Conservation (phyloP, 2,888 invertebrate genomes). For the Cerastis leucographa region DNA sequence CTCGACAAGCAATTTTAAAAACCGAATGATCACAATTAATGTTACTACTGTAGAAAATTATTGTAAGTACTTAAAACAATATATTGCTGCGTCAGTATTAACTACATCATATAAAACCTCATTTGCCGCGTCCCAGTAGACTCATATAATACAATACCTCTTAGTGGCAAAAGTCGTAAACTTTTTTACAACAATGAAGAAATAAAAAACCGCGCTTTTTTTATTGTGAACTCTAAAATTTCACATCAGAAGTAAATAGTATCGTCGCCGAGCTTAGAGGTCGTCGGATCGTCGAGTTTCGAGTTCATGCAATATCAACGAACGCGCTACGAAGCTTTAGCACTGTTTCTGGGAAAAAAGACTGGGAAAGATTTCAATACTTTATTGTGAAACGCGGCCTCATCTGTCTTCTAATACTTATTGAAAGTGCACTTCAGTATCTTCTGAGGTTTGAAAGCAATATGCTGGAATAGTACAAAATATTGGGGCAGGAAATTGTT, state of each 20-base stretch:
- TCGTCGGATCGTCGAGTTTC: slow-evolving; percentile 55
- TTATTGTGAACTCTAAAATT: slow-evolving; percentile 61
- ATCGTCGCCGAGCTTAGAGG: slow-evolving; percentile 38
- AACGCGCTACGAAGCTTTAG: slow-evolving; percentile 32
- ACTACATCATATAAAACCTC: slow-evolving; percentile 57
- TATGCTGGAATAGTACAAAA: neutral
- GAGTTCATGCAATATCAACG: slow-evolving; percentile 61
- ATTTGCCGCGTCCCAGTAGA: slow-evolving; percentile 46
- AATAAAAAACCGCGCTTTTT: slow-evolving; percentile 58
- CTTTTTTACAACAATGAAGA: slow-evolving; percentile 61
- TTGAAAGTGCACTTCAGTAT: slow-evolving; percentile 30
- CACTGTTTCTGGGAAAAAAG: slow-evolving; percentile 14
- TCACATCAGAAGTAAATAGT: slow-evolving; percentile 57
- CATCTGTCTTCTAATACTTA: slow-evolving; percentile 47
- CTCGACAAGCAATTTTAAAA: neutral
- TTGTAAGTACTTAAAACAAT: slow-evolving; percentile 29
- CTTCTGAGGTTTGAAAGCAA: slow-evolving; percentile 21
- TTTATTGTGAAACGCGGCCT: slow-evolving; percentile 32
- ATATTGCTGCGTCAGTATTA: slow-evolving; percentile 51
- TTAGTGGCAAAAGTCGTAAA: slow-evolving; percentile 56
- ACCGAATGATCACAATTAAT: slow-evolving; percentile 13
- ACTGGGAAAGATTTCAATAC: slow-evolving; percentile 33
- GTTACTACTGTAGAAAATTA: slow-evolving; percentile 15
- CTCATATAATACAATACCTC: slow-evolving; percentile 55
- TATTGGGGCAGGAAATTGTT: neutral